phyloP scores from a whole-genome alignment of 2,888 invertebrate genomes.

The Muschampia plurimacula region DNA sequence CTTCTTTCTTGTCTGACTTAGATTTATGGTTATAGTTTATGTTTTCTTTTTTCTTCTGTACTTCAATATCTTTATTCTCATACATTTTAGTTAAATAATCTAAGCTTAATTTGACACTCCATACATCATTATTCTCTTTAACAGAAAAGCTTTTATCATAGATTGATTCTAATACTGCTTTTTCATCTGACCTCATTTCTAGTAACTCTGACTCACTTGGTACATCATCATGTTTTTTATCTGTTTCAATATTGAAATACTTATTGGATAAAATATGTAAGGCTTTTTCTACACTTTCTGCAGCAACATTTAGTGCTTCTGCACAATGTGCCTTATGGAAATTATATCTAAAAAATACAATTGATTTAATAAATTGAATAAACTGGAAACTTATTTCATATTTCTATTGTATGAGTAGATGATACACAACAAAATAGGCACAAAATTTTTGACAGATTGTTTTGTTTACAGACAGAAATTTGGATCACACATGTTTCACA shows the following conservation, averaged over 20 bases:
- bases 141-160: conserved; percentile 89
- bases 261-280: conserved; percentile 89
- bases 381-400: background rate
- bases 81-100: conserved; percentile 87
- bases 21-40: conserved; percentile 62
- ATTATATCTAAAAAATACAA: conserved; percentile 86
- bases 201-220: conserved; percentile 82
- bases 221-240: conserved; percentile 68
- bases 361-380: background rate
- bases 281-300: conserved; percentile 89
- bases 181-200: conserved; percentile 90
- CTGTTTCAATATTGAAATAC: conserved; percentile 86
- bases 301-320: conserved; percentile 89
- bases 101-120: conserved; percentile 89
- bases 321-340: conserved; percentile 90
- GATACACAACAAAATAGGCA: too few relatives aligned
- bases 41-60: conserved; percentile 72
- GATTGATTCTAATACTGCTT: conserved; percentile 91
- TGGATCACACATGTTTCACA: background rate
- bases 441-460: too few relatives aligned
- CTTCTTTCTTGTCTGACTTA: conserved; percentile 83
- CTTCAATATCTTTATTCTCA: conserved; percentile 79
- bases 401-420: too few relatives aligned
- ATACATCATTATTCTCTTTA: conserved; percentile 89
- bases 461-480: background rate